Conservation (phyloP, 2,113 vertebrate species). For the Indicator maculatus region DNA sequence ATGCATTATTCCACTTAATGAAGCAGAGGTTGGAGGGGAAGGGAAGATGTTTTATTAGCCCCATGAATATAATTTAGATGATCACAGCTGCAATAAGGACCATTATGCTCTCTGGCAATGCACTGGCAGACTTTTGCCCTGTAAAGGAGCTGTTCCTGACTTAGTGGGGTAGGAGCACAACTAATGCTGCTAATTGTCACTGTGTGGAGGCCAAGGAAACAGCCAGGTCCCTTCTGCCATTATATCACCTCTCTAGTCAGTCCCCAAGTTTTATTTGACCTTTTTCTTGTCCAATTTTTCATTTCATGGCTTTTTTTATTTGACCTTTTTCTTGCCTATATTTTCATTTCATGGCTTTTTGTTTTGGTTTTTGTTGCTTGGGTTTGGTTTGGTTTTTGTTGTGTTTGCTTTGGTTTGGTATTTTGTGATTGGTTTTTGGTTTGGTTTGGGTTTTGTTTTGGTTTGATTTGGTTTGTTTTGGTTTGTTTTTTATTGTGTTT, state of each 20-base stretch:
- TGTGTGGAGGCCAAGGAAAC: neutral
- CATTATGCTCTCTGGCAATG: constrained; percentile 11
- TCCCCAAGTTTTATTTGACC: neutral
- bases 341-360: neutral
- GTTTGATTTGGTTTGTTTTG: too few species aligned
- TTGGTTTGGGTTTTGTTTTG: too few species aligned
- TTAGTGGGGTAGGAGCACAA: constrained; percentile 13
- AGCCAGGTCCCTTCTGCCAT: neutral
- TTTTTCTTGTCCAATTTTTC: neutral
- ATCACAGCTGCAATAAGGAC: constrained; percentile 21
- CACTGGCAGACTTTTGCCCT: constrained; percentile 5
- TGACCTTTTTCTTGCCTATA: neutral
- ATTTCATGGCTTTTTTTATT: neutral
- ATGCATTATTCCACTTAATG: constrained; percentile 38
- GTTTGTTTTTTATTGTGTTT: too few species aligned
- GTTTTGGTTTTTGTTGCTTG: too few species aligned
- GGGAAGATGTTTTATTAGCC: constrained; percentile 30
- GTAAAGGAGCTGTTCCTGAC: constrained; percentile 12
- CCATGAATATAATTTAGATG: constrained; percentile 42
- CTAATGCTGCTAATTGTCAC: neutral
- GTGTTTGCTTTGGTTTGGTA: too few species aligned
- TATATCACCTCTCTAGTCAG: neutral
- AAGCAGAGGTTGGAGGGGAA: constrained; percentile 20
- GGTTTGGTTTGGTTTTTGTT: too few species aligned
- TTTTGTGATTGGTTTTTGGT: too few species aligned